phyloP scores from a whole-genome alignment of 2,113 vertebrate species.

The Stegostoma tigrinum region DNA sequence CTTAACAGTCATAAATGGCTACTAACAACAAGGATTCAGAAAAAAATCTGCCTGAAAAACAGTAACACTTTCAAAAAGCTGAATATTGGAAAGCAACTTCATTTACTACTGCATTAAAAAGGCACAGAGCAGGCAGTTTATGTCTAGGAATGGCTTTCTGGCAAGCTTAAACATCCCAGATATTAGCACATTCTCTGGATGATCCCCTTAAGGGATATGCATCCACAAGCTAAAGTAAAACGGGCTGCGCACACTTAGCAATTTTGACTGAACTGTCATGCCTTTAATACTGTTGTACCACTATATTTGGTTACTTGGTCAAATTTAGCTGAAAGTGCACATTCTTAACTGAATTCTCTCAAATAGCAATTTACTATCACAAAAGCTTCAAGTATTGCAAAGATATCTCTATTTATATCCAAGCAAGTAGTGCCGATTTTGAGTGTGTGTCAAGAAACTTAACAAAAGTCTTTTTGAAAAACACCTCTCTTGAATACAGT shows the following conservation, averaged over 20 bases:
- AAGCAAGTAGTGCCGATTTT: not conserved
- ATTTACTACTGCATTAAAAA: not conserved
- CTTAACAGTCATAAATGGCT: not conserved
- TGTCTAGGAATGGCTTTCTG: not conserved
- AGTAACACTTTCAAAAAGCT: not conserved
- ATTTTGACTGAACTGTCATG: not conserved
- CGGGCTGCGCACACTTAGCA: not conserved
- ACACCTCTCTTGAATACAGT: not conserved
- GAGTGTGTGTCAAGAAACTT: not conserved
- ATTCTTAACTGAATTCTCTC: not conserved
- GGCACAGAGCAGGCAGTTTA: not conserved
- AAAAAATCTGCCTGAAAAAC: not conserved
- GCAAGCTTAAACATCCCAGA: not conserved
- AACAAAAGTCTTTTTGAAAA: not conserved
- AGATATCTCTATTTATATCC: not conserved
- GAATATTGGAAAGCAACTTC: not conserved
- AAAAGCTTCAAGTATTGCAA: not conserved
- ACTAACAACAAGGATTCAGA: not conserved
- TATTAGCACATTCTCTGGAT: not conserved
- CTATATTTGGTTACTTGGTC: not conserved
- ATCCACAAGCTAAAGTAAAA: not conserved
- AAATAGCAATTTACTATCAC: not conserved
- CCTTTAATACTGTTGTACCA: not conserved
- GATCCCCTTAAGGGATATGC: not conserved
- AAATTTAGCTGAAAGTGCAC: not conserved